Evolutionary conservation across 2,113 vertebrate genomes (phyloP), one percentile per base, ranked within the genome.

Genomic region (Picathartes gymnocephalus): DNA sequence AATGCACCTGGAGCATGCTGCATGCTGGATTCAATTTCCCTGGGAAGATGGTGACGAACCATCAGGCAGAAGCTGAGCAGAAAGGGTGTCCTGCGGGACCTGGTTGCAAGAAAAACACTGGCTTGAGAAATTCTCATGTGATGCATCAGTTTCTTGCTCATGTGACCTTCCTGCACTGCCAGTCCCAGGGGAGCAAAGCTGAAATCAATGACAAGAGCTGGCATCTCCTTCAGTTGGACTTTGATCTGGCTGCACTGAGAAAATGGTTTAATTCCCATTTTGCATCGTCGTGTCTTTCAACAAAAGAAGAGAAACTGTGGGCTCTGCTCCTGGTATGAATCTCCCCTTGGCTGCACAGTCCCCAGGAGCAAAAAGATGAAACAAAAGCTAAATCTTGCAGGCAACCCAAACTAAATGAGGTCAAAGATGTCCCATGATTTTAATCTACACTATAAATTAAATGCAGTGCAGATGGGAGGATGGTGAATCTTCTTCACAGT

Each of bases 51-150:
- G 90, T 68, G 93, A 92, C 86, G 82, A 97, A 96, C 83, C 72
- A 56, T 14, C 58, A 39, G 83, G 82, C 60, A 74, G 83, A 78
- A 83, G 64, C 91, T 70, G 94, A 91, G 91, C 54, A 21, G 76
- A 88, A 78, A 54, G 47, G 15, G 72, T 24, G 3, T 94, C 96
- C 91, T 77, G 51, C 0, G 64, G 96, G 96, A 97, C 60, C 45
- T 6, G 4, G 51, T 65, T 21, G 14, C 53, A 96, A 77, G n/a
- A 96, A 95, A 97, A 97, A 96, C n/a, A 77, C 77, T 56, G 77
- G 76, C 78, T 95, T 39, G 31, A 93, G 88, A 91, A 95, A 93
- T 94, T 94, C 95, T 94, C 61, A 74, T 84, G 77, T 70, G 74
- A 23, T 47, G 61, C n/a, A 66, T 74, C 21, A 4, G n/a, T 47